Conservation (phyloP, 2,888 invertebrate species). For the Pollenia amentaria region DNA sequence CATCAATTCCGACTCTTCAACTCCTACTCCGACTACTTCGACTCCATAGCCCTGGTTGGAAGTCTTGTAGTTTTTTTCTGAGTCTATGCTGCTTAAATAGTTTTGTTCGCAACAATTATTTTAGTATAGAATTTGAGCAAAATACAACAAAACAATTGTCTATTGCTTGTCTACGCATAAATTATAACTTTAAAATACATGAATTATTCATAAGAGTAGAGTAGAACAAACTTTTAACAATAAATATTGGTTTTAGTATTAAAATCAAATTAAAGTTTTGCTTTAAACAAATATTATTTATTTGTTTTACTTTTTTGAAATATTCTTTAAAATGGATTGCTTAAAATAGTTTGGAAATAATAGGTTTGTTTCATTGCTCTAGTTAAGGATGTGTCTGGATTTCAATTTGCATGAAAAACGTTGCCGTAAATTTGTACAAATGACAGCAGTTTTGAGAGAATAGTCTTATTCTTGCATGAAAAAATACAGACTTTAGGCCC, state of each 20-base stretch:
- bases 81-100: neutral
- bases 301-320: neutral
- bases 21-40: no score
- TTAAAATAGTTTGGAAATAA: neutral
- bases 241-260: conserved; percentile 5
- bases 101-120: neutral
- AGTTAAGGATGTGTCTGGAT: no score
- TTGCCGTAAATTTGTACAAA: no score
- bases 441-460: no score
- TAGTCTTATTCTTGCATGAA: no score
- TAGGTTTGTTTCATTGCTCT: neutral
- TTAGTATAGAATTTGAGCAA: no score
- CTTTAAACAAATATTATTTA: neutral
- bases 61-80: no score
- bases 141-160: neutral
- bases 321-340: neutral
- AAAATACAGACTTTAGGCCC: no score
- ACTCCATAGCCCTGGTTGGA: no score
- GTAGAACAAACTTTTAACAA: neutral
- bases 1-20: no score
- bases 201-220: neutral
- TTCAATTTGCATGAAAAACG: no score
- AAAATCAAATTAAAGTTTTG: neutral
- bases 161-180: conserved; percentile 32
- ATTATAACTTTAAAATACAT: neutral